Conservation (phyloP, 2,888 invertebrate genomes). For the Sarcophaga carnaria region DNA sequence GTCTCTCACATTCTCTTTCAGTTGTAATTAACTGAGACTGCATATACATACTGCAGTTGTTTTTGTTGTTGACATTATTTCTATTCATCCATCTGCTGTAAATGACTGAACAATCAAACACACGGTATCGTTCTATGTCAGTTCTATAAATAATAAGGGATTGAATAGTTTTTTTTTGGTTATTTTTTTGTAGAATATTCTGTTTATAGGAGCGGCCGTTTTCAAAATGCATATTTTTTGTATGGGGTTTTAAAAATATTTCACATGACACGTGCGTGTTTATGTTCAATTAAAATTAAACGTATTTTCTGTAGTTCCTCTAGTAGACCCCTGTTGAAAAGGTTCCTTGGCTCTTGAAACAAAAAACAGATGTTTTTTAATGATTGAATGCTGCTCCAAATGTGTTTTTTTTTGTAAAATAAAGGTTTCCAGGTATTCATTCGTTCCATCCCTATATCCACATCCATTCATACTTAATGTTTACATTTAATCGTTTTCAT, state of each 20-base stretch:
- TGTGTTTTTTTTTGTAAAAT: not conserved
- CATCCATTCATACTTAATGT: not conserved
- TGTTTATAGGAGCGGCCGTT: conserved; percentile 43
- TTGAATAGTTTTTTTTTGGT: conserved; percentile 9
- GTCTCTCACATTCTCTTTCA: too few species aligned
- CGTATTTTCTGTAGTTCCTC: not conserved
- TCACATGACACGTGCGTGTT: conserved; percentile 63
- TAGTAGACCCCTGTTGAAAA: not conserved
- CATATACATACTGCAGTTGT: not conserved
- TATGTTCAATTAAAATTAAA: conserved; percentile 38
- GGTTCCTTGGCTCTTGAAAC: conserved; percentile 42
- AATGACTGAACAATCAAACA: not conserved
- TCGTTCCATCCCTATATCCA: not conserved
- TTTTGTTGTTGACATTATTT: conserved; percentile 22
- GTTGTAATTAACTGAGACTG: too few species aligned
- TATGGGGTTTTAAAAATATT: not conserved
- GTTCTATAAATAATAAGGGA: conserved; percentile 7
- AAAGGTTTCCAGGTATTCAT: conserved; percentile 17
- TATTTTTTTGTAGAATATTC: not conserved
- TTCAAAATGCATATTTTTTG: conserved; percentile 34
- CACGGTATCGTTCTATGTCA: too few species aligned
- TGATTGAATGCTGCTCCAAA: not conserved
- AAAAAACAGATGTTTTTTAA: conserved; percentile 35
- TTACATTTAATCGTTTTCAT: not conserved
- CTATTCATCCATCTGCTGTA: not conserved